Conservation (phyloP, 2,797 vertebrate genomes). For the Amblyraja radiata region DNA sequence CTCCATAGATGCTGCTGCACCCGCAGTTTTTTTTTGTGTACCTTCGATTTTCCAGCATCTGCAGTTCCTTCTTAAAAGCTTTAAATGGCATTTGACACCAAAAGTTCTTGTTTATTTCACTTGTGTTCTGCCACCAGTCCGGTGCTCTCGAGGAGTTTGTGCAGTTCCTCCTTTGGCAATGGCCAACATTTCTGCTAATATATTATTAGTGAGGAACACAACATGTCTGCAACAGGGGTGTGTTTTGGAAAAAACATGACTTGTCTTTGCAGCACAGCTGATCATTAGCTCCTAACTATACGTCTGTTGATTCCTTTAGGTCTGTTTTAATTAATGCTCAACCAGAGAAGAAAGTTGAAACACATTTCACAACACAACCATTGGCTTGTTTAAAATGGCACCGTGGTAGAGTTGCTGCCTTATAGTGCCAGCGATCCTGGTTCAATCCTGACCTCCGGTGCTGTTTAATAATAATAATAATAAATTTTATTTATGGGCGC, state of each 20-base stretch:
- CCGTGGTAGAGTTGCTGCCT: too few species aligned
- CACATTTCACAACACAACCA: background rate
- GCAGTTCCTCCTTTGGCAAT: background rate
- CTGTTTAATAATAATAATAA: too few species aligned
- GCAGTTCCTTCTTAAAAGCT: too few species aligned
- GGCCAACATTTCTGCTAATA: background rate
- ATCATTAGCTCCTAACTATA: background rate
- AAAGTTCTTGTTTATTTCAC: background rate
- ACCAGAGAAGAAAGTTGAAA: background rate
- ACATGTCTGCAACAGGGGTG: background rate
- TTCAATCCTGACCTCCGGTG: too few species aligned
- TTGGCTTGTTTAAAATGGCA: too few species aligned
- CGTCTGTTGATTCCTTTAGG: background rate
- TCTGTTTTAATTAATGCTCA: background rate
- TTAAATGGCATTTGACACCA: background rate
- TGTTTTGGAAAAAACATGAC: background rate
- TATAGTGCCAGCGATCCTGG: too few species aligned
- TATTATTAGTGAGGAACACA: background rate
- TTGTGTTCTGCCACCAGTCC: background rate
- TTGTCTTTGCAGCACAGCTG: background rate
- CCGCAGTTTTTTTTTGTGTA: too few species aligned
- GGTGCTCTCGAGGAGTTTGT: background rate
- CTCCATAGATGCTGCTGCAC: too few species aligned
- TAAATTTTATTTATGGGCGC: too few species aligned
- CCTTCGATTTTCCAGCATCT: too few species aligned